These are phyloP conservation scores for Caranx ignobilis DNA, from an alignment of 2,113 vertebrate genomes.

Conservation along the genomic window DNA sequence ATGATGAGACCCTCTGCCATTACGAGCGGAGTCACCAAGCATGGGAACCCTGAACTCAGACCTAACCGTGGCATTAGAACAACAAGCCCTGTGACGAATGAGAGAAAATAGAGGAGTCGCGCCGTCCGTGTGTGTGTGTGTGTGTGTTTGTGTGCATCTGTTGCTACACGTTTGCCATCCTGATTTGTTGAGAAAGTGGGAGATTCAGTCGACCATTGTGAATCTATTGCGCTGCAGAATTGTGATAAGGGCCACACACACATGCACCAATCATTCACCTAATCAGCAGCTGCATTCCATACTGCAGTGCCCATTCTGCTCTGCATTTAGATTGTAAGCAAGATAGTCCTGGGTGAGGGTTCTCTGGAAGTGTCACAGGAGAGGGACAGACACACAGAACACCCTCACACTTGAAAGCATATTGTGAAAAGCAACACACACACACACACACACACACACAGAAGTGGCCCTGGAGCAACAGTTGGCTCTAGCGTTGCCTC, in stretches of 20 bases:
- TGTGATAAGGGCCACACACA: slow-evolving; percentile 66
- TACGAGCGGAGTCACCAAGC: slow-evolving; percentile 48
- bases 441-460: slow-evolving; percentile 11
- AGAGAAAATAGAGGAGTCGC: slow-evolving; percentile 76
- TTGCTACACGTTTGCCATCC: slow-evolving; percentile 61
- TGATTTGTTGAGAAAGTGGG: slow-evolving; percentile 64
- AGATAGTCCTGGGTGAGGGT: slow-evolving; percentile 40
- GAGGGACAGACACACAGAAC: slow-evolving; percentile 4
- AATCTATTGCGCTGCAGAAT: slow-evolving; percentile 64
- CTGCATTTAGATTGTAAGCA: slow-evolving; percentile 66
- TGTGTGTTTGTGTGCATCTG: slow-evolving; percentile 24
- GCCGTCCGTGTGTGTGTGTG: slow-evolving; percentile 31
- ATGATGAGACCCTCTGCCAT: slow-evolving; percentile 55
- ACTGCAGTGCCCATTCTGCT: slow-evolving; percentile 56
- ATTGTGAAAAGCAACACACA: background rate
- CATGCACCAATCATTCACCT: slow-evolving; percentile 56
- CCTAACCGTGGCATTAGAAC: slow-evolving; percentile 74
- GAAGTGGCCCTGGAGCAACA: slow-evolving; percentile 63
- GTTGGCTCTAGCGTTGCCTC: slow-evolving; percentile 44
- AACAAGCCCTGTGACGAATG: slow-evolving; percentile 81
- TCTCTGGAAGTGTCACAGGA: slow-evolving; percentile 33
- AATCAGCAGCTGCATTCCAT: slow-evolving; percentile 59
- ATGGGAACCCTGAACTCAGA: slow-evolving; percentile 69
- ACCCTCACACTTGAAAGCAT: background rate
- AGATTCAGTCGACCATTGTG: slow-evolving; percentile 59